Conservation (phyloP, 2,888 invertebrate genomes). For the Synanthedon myopaeformis region DNA sequence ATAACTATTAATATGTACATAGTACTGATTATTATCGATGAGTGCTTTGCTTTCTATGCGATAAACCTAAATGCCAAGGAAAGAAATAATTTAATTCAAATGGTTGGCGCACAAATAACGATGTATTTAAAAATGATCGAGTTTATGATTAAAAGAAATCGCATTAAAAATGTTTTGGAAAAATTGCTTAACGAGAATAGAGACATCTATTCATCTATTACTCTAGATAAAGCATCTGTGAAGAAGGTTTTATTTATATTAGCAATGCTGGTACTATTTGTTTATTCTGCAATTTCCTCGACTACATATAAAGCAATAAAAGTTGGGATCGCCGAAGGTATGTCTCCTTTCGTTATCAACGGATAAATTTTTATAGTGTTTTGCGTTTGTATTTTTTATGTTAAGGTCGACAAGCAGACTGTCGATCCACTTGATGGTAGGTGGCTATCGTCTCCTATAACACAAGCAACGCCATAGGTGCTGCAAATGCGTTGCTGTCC, state of each 20-base stretch:
- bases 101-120: not conserved
- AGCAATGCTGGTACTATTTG: not conserved
- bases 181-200: not conserved
- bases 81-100: not conserved
- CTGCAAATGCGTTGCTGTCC: too few species aligned
- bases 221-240: not conserved
- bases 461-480: too few species aligned
- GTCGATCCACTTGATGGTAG: too few species aligned
- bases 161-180: not conserved
- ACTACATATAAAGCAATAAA: not conserved
- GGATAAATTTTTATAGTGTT: too few species aligned
- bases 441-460: too few species aligned
- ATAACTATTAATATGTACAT: not conserved
- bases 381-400: too few species aligned
- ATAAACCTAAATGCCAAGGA: not conserved
- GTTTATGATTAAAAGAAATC: not conserved
- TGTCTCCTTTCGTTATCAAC: too few species aligned
- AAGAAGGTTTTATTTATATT: not conserved
- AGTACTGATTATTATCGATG: not conserved
- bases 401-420: too few species aligned
- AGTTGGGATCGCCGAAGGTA: not conserved
- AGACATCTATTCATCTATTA: not conserved
- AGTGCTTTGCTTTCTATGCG: not conserved
- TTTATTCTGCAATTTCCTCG: not conserved
- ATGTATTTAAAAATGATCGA: not conserved